Percentiles rank a stretch among this genome's conserved stretches.
phyloP scores from a whole-genome alignment of 2,797 vertebrate species.

The Tamandua tetradactyla region DNA sequence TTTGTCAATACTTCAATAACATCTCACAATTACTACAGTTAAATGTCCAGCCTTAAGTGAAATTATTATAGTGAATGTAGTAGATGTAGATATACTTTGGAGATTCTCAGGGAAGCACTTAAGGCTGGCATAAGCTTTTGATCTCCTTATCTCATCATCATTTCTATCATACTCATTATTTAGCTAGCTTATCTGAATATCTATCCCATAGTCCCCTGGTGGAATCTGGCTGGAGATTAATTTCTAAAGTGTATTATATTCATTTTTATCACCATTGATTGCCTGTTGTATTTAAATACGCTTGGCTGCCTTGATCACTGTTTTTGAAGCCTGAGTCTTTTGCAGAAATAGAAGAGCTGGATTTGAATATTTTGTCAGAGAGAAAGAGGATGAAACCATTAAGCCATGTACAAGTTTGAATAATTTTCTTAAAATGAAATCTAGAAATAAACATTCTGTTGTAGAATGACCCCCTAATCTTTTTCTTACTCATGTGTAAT shows the following conservation, averaged over 20 bases:
- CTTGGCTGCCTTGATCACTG: conserved; percentile 7
- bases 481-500: background rate
- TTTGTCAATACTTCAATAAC: background rate
- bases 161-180: background rate
- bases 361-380: conserved; percentile 53
- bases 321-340: conserved; percentile 32
- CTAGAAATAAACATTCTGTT: background rate
- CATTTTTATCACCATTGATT: background rate
- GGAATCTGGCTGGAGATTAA: conserved; percentile 9
- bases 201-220: background rate
- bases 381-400: conserved; percentile 29
- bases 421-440: background rate
- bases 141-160: background rate
- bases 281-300: conserved; percentile 10
- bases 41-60: background rate
- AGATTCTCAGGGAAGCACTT: background rate
- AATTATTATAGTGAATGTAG: background rate
- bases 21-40: background rate
- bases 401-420: conserved; percentile 6
- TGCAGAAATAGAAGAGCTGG: background rate
- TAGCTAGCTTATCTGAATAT: background rate
- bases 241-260: conserved; percentile 20
- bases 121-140: background rate
- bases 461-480: background rate
- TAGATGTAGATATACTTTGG: background rate